Base-by-base conservation (phyloP, 2,888 invertebrate species). In the Romanomermis culicivorax region DNA sequence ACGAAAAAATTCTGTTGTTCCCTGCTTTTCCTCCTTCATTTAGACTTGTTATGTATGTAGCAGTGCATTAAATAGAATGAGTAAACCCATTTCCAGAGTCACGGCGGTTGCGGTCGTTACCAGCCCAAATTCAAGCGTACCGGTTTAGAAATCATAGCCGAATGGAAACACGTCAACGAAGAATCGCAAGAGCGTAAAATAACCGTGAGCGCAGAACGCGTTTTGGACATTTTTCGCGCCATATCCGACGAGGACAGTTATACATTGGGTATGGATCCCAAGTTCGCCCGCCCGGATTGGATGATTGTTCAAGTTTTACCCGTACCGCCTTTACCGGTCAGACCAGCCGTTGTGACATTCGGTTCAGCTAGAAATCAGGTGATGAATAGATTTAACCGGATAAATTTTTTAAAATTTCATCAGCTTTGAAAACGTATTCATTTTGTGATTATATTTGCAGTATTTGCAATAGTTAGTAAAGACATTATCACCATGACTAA, bases 301-400 rank as follows among this genome's bases (percentile, higher is more conserved):
- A 95, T 99, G 95, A 83, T 99, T 60, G 79, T 89, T 3, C 93
- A 95, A 1, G 91, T 91, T 14, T 71, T 97, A 57, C 97, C 97
- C 0, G 97, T 99, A 0, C 93, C 97, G 1, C 97, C 97, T 2
- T 72, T 97, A 26, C 80, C 85, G 1, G 95, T 97, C 0, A 78
- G 97, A 60, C 97, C 97, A 0, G 93, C 97, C 53, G 95, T 97
- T 2, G 88, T 95, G 7, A 97, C 95, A 86, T 86, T 86, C 71
- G 97, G 97, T n/a, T 86, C 93, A 0, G 95, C 95, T 0, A 83
- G 87, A 69, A 97, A 95, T 78, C 79, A 79, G 71, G 74, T 74
- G 23, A 43, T 7, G 30, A 42, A 29, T 11, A 27, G 24, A 36
- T 52, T 7, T 7, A n/a, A n/a, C n/a, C n/a, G n/a, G n/a, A n/a